Conservation (phyloP, 2,797 vertebrate genomes). For the Heterohyrax brucei region DNA sequence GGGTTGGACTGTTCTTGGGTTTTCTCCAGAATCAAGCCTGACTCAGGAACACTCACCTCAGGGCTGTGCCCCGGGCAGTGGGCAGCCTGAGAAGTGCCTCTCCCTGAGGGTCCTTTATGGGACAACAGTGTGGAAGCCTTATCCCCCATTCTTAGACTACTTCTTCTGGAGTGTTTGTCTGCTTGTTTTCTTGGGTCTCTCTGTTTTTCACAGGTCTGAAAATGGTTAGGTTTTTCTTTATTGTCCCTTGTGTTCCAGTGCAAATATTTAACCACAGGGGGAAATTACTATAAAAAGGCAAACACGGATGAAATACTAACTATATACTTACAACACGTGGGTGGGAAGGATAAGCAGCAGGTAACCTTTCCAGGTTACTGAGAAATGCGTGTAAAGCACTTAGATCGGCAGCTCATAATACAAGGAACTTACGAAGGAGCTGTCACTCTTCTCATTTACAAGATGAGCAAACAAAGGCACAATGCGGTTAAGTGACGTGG, state of each 20-base stretch:
- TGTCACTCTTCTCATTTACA: neutral
- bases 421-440: neutral
- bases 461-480: slow-evolving; percentile 16
- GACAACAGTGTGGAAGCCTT: neutral
- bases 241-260: neutral
- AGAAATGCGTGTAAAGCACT: neutral
- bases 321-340: neutral
- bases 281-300: neutral
- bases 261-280: neutral
- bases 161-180: neutral
- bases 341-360: neutral
- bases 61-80: accelerated
- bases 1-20: no score
- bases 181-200: neutral
- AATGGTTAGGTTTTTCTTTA: neutral
- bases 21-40: neutral
- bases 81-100: no score
- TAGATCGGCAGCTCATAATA: neutral
- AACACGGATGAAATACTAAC: neutral
- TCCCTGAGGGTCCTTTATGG: neutral
- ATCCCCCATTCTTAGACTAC: neutral
- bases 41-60: neutral
- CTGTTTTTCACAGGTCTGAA: neutral
- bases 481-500: neutral
- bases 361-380: neutral